Evolutionary conservation across 2,888 invertebrate genomes (phyloP).

Genomic region (Agonopterix arenella): DNA sequence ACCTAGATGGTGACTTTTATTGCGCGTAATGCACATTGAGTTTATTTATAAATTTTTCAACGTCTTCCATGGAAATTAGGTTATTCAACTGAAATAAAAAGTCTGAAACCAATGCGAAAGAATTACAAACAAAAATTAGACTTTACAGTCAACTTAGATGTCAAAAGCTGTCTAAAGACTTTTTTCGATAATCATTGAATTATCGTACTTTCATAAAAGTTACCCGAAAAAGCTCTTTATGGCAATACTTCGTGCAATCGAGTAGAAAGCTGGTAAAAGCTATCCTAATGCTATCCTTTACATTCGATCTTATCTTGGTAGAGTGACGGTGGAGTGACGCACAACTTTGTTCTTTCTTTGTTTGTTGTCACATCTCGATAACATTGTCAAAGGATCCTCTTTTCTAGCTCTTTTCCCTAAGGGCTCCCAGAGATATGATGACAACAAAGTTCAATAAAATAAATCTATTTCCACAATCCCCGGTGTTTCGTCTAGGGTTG

Average conservation of each 20-base stretch:
- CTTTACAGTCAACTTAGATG: too few relatives aligned
- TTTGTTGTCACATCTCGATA: conserved; percentile 42
- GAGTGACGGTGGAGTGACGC: conserved; percentile 14
- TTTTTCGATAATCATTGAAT: too few relatives aligned
- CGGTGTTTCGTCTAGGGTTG: not conserved
- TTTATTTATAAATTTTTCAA: too few relatives aligned
- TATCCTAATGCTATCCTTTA: not conserved
- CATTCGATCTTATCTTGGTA: conserved; percentile 15
- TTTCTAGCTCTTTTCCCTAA: conserved; percentile 23
- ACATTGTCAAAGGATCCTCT: conserved; percentile 42
- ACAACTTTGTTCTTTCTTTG: conserved; percentile 30
- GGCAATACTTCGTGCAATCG: not conserved
- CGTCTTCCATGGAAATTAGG: too few relatives aligned
- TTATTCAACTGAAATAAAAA: too few relatives aligned
- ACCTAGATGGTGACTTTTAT: too few relatives aligned
- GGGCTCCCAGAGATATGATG: conserved; percentile 42
- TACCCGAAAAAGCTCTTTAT: not conserved
- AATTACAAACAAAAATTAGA: too few relatives aligned
- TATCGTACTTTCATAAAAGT: too few relatives aligned
- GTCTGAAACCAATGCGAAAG: too few relatives aligned
- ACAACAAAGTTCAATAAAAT: conserved; percentile 49
- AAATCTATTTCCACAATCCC: conserved; percentile 37
- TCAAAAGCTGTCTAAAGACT: too few relatives aligned
- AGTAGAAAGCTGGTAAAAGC: conserved; percentile 1
- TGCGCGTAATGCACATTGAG: too few relatives aligned